phyloP scores from a whole-genome alignment of 2,113 vertebrate species.

The Bambusicola thoracicus region DNA sequence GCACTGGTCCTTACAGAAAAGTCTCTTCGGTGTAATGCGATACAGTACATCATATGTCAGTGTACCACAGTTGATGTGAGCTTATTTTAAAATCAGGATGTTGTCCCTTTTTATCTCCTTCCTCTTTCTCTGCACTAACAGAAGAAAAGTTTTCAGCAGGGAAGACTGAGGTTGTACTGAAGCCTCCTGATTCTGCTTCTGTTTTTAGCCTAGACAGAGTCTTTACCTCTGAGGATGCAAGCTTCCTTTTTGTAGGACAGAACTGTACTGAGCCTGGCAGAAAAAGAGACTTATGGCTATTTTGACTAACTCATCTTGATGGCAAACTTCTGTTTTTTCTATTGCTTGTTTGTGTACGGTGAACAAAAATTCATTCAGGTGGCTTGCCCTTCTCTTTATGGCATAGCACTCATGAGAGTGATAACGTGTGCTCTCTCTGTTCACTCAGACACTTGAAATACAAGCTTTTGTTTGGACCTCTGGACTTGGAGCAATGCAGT shows the following conservation, averaged over 20 bases:
- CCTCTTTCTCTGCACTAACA: background rate
- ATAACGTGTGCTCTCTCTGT: accelerated
- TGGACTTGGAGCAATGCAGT: background rate
- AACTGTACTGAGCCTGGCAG: background rate
- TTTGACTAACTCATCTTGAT: background rate
- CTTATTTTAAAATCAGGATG: background rate
- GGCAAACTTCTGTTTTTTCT: background rate
- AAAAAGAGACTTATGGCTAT: background rate
- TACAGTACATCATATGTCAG: background rate
- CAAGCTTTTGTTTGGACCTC: background rate
- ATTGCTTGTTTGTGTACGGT: background rate
- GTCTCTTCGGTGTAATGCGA: background rate
- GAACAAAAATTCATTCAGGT: background rate
- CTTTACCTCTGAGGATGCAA: background rate
- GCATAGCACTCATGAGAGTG: background rate
- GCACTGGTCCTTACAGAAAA: too few species aligned
- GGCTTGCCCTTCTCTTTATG: background rate
- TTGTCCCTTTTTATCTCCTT: background rate
- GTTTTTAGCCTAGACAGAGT: conserved; percentile 2
- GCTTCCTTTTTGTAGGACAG: background rate
- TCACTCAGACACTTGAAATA: background rate
- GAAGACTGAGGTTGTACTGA: background rate
- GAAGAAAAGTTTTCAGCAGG: background rate
- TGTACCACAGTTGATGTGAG: background rate
- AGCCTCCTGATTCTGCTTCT: background rate